phyloP scores from a whole-genome alignment of 2,888 invertebrate genomes.

The Ptychoptera contaminata region DNA sequence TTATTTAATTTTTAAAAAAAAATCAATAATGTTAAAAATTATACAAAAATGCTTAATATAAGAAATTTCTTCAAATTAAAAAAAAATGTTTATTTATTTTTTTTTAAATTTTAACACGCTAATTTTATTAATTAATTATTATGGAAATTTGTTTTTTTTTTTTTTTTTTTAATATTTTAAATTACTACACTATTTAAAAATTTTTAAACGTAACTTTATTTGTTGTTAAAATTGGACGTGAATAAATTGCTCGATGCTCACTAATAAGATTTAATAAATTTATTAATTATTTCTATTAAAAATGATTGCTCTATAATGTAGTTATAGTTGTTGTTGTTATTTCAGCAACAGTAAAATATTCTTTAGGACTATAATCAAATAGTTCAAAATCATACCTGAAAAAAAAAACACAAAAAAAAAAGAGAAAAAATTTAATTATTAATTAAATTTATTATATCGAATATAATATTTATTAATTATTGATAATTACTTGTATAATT shows the following conservation, averaged over 20 bases:
- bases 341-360: conserved; percentile 44
- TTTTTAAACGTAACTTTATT: too few species aligned
- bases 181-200: too few species aligned
- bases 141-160: too few species aligned
- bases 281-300: background rate
- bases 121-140: too few species aligned
- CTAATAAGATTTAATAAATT: too few species aligned
- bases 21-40: background rate
- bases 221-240: too few species aligned
- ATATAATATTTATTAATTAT: background rate
- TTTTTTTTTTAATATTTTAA: too few species aligned
- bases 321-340: conserved; percentile 17
- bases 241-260: too few species aligned
- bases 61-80: background rate
- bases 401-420: conserved; percentile 16
- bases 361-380: conserved; percentile 67
- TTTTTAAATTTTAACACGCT: too few species aligned
- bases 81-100: background rate
- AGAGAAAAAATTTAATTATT: too few species aligned
- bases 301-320: background rate
- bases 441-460: background rate
- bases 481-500: conserved; percentile 52
- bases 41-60: background rate
- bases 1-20: background rate
- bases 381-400: conserved; percentile 72